Evolutionary conservation across 2,797 vertebrate genomes (phyloP).

Genomic region (Periparus ater): DNA sequence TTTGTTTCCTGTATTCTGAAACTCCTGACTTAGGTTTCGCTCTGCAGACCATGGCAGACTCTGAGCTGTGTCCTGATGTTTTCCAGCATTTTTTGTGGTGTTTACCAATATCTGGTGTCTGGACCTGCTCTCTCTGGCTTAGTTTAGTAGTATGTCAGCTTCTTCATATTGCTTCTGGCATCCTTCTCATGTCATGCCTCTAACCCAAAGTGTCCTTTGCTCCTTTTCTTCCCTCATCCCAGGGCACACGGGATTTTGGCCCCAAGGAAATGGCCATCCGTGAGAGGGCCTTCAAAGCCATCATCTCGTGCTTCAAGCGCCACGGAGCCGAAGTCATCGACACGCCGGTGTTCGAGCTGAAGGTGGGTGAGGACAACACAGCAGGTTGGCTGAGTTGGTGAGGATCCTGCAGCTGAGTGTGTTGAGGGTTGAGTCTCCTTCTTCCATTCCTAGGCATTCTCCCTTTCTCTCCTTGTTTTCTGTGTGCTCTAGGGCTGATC

Average conservation of each 20-base stretch:
- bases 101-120: rapidly evolving
- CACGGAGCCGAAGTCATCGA: slow-evolving; percentile 94
- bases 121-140: neutral
- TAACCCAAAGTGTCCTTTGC: neutral
- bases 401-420: neutral
- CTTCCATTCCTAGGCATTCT: neutral
- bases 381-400: neutral
- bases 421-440: neutral
- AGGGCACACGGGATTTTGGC: slow-evolving; percentile 94
- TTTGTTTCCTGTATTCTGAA: neutral
- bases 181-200: neutral
- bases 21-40: neutral
- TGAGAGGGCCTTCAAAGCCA: slow-evolving; percentile 87
- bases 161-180: rapidly evolving
- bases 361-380: slow-evolving; percentile 74
- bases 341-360: slow-evolving; percentile 94
- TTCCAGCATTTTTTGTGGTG: rapidly evolving
- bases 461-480: neutral
- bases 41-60: neutral
- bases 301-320: slow-evolving; percentile 90
- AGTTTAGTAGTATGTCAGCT: neutral
- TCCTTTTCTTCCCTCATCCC: neutral
- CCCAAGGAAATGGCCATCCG: slow-evolving; percentile 95
- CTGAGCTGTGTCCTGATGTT: neutral
- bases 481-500: neutral